Base-by-base conservation (phyloP, 2,797 vertebrate species). In the Mormyrops attenuatus region DNA sequence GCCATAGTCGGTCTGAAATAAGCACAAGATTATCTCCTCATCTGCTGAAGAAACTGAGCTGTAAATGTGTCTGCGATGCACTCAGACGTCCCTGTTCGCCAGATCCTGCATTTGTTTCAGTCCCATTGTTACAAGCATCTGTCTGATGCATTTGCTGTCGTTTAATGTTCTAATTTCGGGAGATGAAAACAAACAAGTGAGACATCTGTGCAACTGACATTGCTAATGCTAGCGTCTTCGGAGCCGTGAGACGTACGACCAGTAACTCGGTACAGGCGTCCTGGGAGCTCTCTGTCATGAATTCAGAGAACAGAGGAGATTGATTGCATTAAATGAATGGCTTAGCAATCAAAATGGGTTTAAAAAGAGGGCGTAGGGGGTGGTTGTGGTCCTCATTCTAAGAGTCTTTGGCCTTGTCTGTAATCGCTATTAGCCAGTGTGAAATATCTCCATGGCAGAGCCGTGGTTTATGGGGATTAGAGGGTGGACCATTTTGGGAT, bases 11-110 rank as follows among this genome's bases (percentile, higher is more conserved):
- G 0, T 85, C 47, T 85, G 26, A 22, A 63, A 60, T 34, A 55
- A 87, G 49, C 13, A 13, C 30, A 0, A 6, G 17, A 30, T 53
- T 55, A 55, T 87, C 88, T 90, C 92, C 93, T 93, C 89, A 91
- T 91, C 90, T 88, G 84, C 66, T 87, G 89, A 92, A 90, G 88
- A 88, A 91, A 93, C 92, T 92, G 90, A 91, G 91, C 1, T n/a
- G 87, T 90, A 44, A 44, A 80, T 90, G 49, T 91, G 88, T 89
- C 66, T 90, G 89, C 69, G 82, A 57, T 30, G 15, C 77, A 89
- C 69, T 88, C 53, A 41, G 73, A 60, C 6, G 60, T 73, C 66
- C 52, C 55, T 53, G 84, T 84, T 86, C 22, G 26, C 84, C 60
- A 87, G 47, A 69, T 2, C 53, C 44, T 7, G n/a, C 30, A 17